Evolutionary conservation across 2,113 vertebrate genomes (phyloP).

Genomic region (Misgurnus mizolepis): DNA sequence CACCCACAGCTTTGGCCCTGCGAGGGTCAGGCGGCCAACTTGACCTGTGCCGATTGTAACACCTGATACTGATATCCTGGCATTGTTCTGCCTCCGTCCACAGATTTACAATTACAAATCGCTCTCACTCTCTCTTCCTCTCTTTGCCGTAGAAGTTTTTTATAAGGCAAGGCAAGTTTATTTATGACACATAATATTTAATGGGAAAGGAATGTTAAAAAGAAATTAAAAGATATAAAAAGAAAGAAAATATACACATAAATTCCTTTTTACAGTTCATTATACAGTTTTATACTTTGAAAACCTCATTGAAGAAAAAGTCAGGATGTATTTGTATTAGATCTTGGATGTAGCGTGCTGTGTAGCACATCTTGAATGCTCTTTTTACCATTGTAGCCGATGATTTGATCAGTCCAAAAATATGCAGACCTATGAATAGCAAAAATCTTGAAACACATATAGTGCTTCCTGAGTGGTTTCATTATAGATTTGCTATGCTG

Average conservation of each 20-base stretch:
- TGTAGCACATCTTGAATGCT: constrained; percentile 42
- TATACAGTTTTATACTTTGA: constrained; percentile 49
- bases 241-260: too few species aligned
- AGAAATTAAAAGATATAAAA: too few species aligned
- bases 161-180: too few species aligned
- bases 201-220: background rate
- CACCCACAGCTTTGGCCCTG: constrained; percentile 58
- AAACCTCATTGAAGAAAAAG: constrained; percentile 17
- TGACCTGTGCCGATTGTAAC: constrained; percentile 69
- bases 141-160: background rate
- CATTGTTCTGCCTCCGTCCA: constrained; percentile 43
- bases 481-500: constrained; percentile 56
- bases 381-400: constrained; percentile 24
- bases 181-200: too few species aligned
- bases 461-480: constrained; percentile 47
- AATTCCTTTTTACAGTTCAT: background rate
- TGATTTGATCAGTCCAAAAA: constrained; percentile 54
- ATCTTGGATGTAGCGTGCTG: constrained; percentile 24
- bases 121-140: background rate
- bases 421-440: constrained; percentile 31
- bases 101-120: constrained; percentile 46
- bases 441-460: constrained; percentile 56
- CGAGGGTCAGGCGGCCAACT: constrained; percentile 64
- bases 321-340: constrained; percentile 31
- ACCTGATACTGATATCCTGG: constrained; percentile 63